phyloP scores from a whole-genome alignment of 2,113 vertebrate genomes.

The Meriones unguiculatus region DNA sequence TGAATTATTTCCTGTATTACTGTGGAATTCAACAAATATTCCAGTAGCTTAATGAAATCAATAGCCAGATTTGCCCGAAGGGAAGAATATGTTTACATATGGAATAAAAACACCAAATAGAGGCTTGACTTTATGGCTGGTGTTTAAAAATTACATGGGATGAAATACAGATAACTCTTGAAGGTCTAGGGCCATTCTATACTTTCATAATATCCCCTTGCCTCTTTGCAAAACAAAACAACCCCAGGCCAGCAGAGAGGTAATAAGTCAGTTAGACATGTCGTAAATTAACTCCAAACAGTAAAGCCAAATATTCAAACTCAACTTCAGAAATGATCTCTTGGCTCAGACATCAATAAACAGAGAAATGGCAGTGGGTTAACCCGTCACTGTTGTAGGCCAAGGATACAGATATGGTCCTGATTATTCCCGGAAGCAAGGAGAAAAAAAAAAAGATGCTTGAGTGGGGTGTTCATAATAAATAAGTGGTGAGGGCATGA shows the following conservation, averaged over 20 bases:
- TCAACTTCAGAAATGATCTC: constrained; percentile 58
- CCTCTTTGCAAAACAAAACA: constrained; percentile 28
- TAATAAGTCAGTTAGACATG: constrained; percentile 1
- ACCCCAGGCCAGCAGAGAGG: background rate
- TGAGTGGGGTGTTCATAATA: background rate
- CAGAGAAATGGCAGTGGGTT: constrained; percentile 41
- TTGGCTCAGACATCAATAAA: constrained; percentile 64
- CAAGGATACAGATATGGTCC: constrained; percentile 26
- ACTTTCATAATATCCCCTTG: background rate
- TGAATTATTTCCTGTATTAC: constrained; percentile 25
- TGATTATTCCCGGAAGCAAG: constrained; percentile 35
- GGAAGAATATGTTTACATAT: constrained; percentile 48
- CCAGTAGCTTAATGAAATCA: background rate
- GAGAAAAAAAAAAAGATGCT: background rate
- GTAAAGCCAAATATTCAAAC: constrained; percentile 57
- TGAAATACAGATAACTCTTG: background rate
- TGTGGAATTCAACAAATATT: constrained; percentile 26
- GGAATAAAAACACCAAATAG: background rate
- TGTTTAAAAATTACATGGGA: constrained; percentile 32
- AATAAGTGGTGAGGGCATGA: background rate
- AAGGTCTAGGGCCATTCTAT: background rate
- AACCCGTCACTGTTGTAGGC: constrained; percentile 11
- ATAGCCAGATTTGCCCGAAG: background rate
- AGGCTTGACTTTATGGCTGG: background rate
- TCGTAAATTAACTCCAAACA: constrained; percentile 52